Evolutionary conservation across 2,113 vertebrate genomes (phyloP), one percentile per base, ranked within the genome.

Genomic region (Gadus macrocephalus): DNA sequence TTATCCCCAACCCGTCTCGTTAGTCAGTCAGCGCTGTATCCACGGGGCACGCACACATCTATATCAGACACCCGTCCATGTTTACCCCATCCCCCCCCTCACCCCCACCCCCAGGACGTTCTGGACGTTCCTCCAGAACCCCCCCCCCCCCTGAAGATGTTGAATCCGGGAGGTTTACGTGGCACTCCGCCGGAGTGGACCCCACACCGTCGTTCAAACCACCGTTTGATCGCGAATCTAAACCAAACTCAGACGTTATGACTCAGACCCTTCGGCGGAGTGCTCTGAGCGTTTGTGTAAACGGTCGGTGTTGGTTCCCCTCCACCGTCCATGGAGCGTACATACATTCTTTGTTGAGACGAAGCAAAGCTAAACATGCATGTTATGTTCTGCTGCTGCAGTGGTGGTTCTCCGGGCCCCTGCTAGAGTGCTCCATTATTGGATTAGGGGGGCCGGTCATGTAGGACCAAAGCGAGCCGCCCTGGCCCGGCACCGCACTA

Each of bases 391-490:
- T 17, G 55, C 55, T 1, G 55, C 14, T 15, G 55, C 17, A 1
- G 4, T 56, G 15, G 11, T 15, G 55, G 19, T 55, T 15, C 64
- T 67, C 75, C 66, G n/a, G 53, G n/a, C 70, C 73, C 76, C 66
- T 79, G 73, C 62, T 35, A 80, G 82, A 80, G 71, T 74, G 64
- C 63, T 70, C 76, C 71, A 85, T 87, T 86, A 79, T 62, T 77
- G 82, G 85, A 88, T 88, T 80, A 81, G 73, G 49, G 31, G 42
- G 71, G 69, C 66, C 17, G 27, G 17, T 82, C 76, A 74, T 79
- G 60, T 60, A 78, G 73, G 56, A 71, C 72, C 72, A 77, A 74
- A 81, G 79, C 72, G 66, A 17, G 76, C 17, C 22, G 62, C 68
- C 75, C 71, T 53, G 2, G 49, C 72, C 66, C 61, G 64, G 62